Percentiles rank a stretch among this genome's conserved stretches.
These are phyloP conservation scores for Goniozus legneri DNA, from an alignment of 1,140 invertebrate genomes.

Conservation along the genomic window DNA sequence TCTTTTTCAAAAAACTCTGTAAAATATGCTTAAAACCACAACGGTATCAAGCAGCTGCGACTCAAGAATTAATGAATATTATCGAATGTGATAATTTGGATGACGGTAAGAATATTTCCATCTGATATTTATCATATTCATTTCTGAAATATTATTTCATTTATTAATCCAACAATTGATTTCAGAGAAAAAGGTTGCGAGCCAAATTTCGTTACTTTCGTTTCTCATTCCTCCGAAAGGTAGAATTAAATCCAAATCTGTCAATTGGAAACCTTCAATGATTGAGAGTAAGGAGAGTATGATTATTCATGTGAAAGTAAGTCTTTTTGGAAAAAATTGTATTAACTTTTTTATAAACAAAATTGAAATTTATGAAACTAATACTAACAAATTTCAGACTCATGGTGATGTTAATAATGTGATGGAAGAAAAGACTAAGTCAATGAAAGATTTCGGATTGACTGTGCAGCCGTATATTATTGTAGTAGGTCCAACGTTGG, in stretches of 20 bases:
- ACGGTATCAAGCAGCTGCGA: background rate
- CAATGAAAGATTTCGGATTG: too few relatives aligned
- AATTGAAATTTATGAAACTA: background rate
- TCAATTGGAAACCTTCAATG: conserved; percentile 2
- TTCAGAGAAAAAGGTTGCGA: background rate
- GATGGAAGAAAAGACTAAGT: too few relatives aligned
- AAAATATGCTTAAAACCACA: background rate
- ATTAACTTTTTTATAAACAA: too few relatives aligned
- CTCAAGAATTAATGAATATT: background rate
- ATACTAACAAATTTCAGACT: too few relatives aligned
- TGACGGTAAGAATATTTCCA: background rate
- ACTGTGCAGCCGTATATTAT: too few relatives aligned
- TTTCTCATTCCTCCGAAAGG: background rate
- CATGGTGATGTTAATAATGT: too few relatives aligned
- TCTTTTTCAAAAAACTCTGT: background rate
- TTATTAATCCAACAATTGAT: background rate
- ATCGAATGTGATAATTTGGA: background rate
- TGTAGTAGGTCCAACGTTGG: too few relatives aligned
- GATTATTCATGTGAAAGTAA: conserved; percentile 10
- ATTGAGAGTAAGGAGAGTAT: conserved; percentile 7
- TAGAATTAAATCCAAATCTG: background rate
- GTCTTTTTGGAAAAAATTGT: too few relatives aligned
- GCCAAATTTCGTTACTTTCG: background rate
- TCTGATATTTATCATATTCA: background rate
- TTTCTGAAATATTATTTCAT: background rate